Conservation (phyloP, 1,140 invertebrate species). For the Coptotermes formosanus region DNA sequence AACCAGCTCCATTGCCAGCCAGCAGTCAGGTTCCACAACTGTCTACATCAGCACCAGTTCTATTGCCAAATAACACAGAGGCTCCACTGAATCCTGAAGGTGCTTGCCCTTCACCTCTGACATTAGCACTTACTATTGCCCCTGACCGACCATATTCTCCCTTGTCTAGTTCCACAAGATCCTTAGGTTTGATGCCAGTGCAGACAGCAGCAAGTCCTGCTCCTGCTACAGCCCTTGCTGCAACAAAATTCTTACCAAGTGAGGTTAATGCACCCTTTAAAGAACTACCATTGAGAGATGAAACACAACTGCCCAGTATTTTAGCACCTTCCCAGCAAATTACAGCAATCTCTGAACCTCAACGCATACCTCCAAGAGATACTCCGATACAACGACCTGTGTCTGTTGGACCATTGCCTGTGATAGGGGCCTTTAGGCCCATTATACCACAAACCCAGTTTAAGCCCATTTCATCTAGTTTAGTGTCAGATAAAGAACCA, state of each 20-base stretch:
- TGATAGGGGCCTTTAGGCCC: constrained; percentile 14
- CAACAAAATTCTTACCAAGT: neutral
- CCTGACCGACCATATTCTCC: constrained; percentile 32
- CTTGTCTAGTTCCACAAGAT: neutral
- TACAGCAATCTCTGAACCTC: neutral
- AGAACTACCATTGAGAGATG: neutral
- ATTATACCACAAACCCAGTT: neutral
- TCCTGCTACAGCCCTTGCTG: neutral
- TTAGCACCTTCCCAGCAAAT: neutral
- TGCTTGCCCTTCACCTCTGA: constrained; percentile 1
- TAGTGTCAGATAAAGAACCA: neutral
- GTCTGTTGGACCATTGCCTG: neutral
- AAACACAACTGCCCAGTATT: neutral
- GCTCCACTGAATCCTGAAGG: neutral
- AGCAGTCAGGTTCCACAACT: neutral
- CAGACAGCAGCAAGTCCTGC: neutral
- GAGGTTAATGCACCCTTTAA: neutral
- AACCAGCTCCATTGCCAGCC: neutral
- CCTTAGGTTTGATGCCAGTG: neutral
- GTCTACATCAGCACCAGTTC: neutral
- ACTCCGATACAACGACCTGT: constrained; percentile 5
- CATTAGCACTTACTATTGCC: constrained; percentile 35
- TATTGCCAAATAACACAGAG: neutral
- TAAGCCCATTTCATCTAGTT: neutral
- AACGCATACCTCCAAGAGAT: neutral